Percentiles rank a stretch among this genome's conserved stretches.
Evolutionary conservation across 2,888 invertebrate species (phyloP).

Genomic region (Celastrina argiolus): DNA sequence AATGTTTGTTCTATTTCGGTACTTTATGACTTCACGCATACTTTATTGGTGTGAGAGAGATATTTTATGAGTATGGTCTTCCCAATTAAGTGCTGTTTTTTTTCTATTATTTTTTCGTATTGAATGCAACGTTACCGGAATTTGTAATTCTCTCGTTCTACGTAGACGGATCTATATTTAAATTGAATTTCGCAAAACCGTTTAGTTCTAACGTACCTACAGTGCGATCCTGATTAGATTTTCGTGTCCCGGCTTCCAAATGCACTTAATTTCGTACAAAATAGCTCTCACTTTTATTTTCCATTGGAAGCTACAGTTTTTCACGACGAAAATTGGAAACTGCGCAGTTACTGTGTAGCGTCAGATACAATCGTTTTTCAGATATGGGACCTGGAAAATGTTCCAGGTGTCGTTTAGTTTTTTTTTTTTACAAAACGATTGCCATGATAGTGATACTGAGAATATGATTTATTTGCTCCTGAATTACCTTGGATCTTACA

Average conservation of each 20-base stretch:
- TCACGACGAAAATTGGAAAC: not conserved
- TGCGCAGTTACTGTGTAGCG: not conserved
- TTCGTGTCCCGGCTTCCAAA: constrained; percentile 3
- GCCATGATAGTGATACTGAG: no score
- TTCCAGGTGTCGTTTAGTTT: not conserved
- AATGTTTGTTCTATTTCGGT: constrained; percentile 1
- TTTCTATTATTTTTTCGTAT: not conserved
- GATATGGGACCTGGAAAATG: not conserved
- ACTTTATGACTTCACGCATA: not conserved
- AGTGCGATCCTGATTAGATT: not conserved
- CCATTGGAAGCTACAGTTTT: not conserved
- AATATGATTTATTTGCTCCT: not conserved
- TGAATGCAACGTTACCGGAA: not conserved
- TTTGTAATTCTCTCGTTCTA: not conserved
- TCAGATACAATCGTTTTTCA: not conserved
- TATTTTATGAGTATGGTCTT: constrained; percentile 1
- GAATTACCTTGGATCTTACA: no score
- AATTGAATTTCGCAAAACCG: not conserved
- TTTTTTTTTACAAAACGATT: not conserved
- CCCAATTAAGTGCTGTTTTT: not conserved
- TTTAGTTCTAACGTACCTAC: not conserved
- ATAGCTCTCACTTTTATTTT: constrained; percentile 11
- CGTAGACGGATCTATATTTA: not conserved
- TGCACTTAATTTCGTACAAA: constrained; percentile 9
- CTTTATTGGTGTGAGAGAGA: constrained; percentile 1